Conservation (phyloP, 2,797 vertebrate genomes). For the Lagorchestes hirsutus region DNA sequence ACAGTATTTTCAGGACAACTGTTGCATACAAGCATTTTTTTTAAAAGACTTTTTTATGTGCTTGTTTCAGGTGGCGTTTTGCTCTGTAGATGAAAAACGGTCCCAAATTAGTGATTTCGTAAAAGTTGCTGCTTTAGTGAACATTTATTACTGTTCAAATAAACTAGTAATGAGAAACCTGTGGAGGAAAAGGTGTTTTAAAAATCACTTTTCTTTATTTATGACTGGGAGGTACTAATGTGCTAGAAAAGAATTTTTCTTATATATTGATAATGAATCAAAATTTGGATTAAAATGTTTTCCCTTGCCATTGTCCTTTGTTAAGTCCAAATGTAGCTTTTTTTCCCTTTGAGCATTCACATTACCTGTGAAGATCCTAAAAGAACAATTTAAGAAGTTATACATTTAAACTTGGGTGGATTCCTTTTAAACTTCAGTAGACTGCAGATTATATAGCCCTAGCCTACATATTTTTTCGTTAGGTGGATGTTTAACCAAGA, state of each 20-base stretch:
- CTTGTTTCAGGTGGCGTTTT: conserved; percentile 51
- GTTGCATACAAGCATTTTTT: conserved; percentile 44
- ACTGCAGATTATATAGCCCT: conserved; percentile 71
- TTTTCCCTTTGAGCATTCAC: conserved; percentile 44
- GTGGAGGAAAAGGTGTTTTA: conserved; percentile 45
- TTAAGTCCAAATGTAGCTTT: conserved; percentile 35
- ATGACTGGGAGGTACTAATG: conserved; percentile 4
- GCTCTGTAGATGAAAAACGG: conserved; percentile 68
- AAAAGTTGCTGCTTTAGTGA: conserved; percentile 50
- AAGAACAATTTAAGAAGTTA: conserved; percentile 70
- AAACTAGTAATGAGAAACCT: conserved; percentile 46
- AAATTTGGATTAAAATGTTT: conserved; percentile 41
- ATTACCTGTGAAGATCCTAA: conserved; percentile 46
- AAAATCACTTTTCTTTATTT: conserved; percentile 54
- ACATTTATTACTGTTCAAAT: conserved; percentile 64
- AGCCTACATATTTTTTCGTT: conserved; percentile 53
- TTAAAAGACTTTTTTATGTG: conserved; percentile 68
- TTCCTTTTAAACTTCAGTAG: conserved; percentile 73
- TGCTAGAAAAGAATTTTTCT: conserved; percentile 53
- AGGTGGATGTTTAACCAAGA: conserved; percentile 72
- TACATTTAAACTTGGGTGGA: conserved; percentile 67
- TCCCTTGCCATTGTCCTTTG: conserved; percentile 25
- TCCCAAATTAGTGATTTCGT: conserved; percentile 58
- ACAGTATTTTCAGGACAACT: conserved; percentile 46
- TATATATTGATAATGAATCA: conserved; percentile 33